A percentile compares a stretch with the other conserved stretches of the same genome.
phyloP scores from a whole-genome alignment of 2,113 vertebrate genomes.

The Phodopus roborovskii region DNA sequence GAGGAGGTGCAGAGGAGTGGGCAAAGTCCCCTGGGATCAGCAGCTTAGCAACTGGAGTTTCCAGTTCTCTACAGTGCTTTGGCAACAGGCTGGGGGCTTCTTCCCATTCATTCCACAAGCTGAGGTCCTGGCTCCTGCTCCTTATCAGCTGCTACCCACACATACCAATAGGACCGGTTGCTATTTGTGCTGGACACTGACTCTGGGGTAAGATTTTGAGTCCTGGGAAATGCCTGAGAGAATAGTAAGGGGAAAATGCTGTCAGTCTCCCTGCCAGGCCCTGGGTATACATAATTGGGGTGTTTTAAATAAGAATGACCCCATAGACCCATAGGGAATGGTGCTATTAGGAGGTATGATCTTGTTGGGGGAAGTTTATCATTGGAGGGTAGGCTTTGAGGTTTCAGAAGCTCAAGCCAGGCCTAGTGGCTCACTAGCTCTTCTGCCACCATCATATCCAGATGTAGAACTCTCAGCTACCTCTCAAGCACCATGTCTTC shows the following conservation, averaged over 20 bases:
- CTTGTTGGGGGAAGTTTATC: not conserved
- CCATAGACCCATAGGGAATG: not conserved
- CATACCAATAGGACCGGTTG: not conserved
- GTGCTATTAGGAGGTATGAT: not conserved
- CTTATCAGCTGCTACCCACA: not conserved
- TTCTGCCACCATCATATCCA: no score
- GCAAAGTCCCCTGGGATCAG: rapidly evolving
- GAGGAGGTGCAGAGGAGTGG: not conserved
- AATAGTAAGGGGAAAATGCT: not conserved
- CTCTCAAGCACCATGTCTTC: no score
- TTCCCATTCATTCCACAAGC: not conserved
- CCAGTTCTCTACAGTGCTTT: not conserved
- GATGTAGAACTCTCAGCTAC: no score
- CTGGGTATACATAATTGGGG: not conserved
- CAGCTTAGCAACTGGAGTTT: constrained; percentile 42
- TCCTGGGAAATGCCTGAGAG: not conserved
- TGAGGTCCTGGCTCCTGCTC: not conserved
- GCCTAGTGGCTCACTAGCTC: not conserved
- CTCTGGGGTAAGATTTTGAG: not conserved
- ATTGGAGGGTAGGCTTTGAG: not conserved
- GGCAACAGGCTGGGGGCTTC: not conserved
- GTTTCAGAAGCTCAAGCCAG: not conserved
- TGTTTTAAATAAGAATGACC: not conserved
- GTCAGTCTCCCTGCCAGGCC: not conserved
- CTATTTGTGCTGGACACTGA: constrained; percentile 52